Evolutionary conservation across 1,140 invertebrate genomes (phyloP).

Genomic region (Spodoptera litura): DNA sequence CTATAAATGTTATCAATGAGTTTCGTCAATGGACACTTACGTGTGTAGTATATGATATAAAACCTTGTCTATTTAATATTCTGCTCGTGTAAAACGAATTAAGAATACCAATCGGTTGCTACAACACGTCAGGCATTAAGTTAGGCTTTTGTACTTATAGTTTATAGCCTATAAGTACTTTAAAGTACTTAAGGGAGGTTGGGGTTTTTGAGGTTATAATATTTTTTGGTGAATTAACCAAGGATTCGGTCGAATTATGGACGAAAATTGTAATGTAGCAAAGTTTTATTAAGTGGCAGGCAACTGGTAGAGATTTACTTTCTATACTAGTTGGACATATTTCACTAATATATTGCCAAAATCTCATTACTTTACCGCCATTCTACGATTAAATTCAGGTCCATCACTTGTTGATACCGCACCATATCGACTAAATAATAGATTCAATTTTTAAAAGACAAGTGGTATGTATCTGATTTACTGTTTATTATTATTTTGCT

Average conservation of each 20-base stretch:
- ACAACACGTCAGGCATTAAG: neutral
- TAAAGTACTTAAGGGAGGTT: neutral
- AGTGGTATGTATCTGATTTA: slow-evolving; percentile 23
- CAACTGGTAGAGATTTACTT: too few relatives aligned
- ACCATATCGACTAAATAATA: too few relatives aligned
- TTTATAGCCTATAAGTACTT: neutral
- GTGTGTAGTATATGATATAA: slow-evolving; percentile 20
- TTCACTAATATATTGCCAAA: too few relatives aligned
- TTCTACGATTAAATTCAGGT: too few relatives aligned
- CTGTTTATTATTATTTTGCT: slow-evolving; percentile 22
- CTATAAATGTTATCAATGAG: slow-evolving; percentile 25
- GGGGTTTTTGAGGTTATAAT: neutral
- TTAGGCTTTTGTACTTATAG: neutral
- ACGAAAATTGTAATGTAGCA: neutral
- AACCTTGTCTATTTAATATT: slow-evolving; percentile 3
- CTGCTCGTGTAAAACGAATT: slow-evolving; percentile 11
- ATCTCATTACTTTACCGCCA: too few relatives aligned
- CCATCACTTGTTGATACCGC: too few relatives aligned
- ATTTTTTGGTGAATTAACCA: neutral
- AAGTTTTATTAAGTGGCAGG: neutral
- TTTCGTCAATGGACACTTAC: slow-evolving; percentile 11
- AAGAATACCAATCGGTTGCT: slow-evolving; percentile 5
- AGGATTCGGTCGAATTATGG: neutral
- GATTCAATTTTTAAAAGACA: neutral
- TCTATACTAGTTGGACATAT: too few relatives aligned